These are phyloP conservation scores for Notospermus geniculatus DNA, from an alignment of 1,140 invertebrate genomes.

Conservation along the genomic window DNA sequence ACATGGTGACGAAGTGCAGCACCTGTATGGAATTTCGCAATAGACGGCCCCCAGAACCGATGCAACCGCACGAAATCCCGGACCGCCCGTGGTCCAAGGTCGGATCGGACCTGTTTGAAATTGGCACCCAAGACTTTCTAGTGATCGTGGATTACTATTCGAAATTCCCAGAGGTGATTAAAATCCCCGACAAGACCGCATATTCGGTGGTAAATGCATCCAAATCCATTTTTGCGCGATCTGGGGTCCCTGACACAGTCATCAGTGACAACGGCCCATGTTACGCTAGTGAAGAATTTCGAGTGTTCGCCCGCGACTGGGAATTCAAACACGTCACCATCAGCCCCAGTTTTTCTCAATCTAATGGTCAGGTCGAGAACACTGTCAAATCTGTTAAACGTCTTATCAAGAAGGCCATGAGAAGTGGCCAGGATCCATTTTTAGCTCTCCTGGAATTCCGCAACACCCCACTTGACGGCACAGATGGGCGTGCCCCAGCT, in stretches of 20 bases:
- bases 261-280: slow-evolving; percentile 51
- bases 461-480: background rate
- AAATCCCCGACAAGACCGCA: background rate
- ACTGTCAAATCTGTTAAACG: slow-evolving; percentile 23
- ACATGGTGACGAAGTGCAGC: background rate
- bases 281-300: slow-evolving; percentile 48
- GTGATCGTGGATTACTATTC: slow-evolving; percentile 13
- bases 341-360: slow-evolving; percentile 33
- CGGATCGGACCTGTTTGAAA: slow-evolving; percentile 16
- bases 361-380: slow-evolving; percentile 27
- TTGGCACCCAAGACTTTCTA: slow-evolving; percentile 12
- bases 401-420: slow-evolving; percentile 22
- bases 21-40: too few relatives aligned
- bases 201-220: slow-evolving; percentile 8
- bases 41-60: background rate
- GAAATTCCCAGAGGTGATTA: too few relatives aligned
- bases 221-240: slow-evolving; percentile 18
- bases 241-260: slow-evolving; percentile 24
- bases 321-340: slow-evolving; percentile 46
- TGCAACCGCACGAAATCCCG: background rate
- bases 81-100: slow-evolving; percentile 21
- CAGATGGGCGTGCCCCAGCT: background rate
- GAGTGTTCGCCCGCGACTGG: slow-evolving; percentile 49
- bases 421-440: background rate
- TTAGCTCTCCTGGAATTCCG: background rate